phyloP scores from a whole-genome alignment of 2,113 vertebrate genomes.

The Parus major region DNA sequence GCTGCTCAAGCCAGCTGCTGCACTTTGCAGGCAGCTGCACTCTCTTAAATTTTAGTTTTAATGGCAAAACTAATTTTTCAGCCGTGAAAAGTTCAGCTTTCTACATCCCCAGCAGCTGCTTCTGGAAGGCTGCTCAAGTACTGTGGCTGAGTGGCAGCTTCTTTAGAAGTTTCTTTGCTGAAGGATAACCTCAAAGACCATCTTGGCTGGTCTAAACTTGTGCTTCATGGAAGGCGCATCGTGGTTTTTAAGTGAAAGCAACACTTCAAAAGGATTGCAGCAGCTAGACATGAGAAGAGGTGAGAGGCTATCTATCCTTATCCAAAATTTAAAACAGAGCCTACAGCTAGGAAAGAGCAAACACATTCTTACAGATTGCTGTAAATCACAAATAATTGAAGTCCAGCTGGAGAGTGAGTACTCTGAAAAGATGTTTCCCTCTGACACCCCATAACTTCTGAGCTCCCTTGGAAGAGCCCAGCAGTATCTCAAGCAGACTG shows the following conservation, averaged over 20 bases:
- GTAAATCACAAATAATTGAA: neutral
- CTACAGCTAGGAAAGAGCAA: neutral
- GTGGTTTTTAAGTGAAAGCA: slow-evolving; percentile 3
- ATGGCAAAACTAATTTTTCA: slow-evolving; percentile 34
- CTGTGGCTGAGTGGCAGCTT: neutral
- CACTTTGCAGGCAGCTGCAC: slow-evolving; percentile 42
- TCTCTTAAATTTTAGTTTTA: slow-evolving; percentile 48
- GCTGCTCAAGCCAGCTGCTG: slow-evolving; percentile 17
- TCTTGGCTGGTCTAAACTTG: neutral
- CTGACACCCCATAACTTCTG: neutral
- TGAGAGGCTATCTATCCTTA: neutral
- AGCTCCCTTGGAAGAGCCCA: neutral
- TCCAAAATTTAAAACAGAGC: neutral
- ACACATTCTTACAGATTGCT: neutral
- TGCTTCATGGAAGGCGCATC: neutral
- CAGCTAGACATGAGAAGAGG: neutral
- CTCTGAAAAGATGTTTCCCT: neutral
- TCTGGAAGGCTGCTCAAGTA: slow-evolving; percentile 23
- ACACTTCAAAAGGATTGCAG: neutral
- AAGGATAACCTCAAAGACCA: slow-evolving; percentile 17
- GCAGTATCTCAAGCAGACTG: neutral
- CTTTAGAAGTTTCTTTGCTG: slow-evolving; percentile 15
- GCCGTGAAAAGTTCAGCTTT: slow-evolving; percentile 1
- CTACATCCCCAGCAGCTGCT: slow-evolving; percentile 35
- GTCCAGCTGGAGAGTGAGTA: neutral